Conservation (phyloP, 2,113 vertebrate species). For the Machaerirhynchus nigripectus region DNA sequence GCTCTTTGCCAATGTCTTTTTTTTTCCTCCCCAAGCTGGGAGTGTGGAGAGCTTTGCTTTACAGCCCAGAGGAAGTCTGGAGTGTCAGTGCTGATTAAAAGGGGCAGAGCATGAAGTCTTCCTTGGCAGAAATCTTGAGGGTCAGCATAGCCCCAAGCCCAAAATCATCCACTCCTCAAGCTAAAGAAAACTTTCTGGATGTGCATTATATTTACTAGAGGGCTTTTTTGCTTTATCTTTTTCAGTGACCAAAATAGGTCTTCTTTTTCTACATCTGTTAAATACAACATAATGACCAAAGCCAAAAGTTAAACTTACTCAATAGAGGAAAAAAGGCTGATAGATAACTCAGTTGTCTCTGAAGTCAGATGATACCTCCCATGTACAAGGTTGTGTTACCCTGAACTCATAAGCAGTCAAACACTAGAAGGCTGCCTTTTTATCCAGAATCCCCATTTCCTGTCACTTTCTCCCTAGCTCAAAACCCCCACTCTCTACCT, state of each 20-base stretch:
- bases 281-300: background rate
- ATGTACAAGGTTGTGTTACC: background rate
- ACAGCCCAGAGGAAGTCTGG: background rate
- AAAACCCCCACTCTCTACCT: background rate
- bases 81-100: background rate
- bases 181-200: background rate
- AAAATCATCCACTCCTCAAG: background rate
- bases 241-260: background rate
- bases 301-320: background rate
- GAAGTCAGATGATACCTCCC: background rate
- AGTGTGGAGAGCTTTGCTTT: background rate
- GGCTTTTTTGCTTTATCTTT: background rate
- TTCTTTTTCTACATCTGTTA: background rate
- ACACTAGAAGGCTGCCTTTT: background rate
- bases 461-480: background rate
- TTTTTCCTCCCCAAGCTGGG: rapidly evolving
- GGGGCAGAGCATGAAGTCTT: background rate
- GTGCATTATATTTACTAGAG: rapidly evolving
- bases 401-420: background rate
- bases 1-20: background rate
- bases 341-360: background rate
- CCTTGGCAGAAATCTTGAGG: background rate
- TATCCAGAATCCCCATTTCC: background rate
- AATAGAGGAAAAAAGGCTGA: background rate
- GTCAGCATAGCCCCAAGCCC: rapidly evolving